Evolutionary conservation across 2,797 vertebrate species (phyloP).

Genomic region (Telmatherina bonti): DNA sequence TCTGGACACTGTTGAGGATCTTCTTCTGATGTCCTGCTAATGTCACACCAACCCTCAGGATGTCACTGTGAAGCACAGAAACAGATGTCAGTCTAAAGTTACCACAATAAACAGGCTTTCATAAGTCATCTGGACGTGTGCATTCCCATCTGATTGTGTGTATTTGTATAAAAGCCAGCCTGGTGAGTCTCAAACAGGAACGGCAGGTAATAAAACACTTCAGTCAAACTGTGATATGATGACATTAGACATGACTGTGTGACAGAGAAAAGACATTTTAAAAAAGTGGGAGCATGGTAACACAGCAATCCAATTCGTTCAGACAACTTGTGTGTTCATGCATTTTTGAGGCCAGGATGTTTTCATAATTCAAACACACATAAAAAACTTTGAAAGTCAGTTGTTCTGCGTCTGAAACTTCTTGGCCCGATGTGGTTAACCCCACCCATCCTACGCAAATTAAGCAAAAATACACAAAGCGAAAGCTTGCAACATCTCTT

Average conservation of each 20-base stretch:
- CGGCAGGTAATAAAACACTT: background rate
- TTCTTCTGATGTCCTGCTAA: constrained; percentile 99
- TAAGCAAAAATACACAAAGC: constrained; percentile 27
- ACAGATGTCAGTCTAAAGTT: constrained; percentile 38
- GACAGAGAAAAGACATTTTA: constrained; percentile 8
- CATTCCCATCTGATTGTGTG: constrained; percentile 1
- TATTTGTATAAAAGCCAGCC: constrained; percentile 1
- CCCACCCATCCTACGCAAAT: background rate
- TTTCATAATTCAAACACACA: constrained; percentile 1
- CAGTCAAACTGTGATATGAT: background rate
- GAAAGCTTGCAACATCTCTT: constrained; percentile 28
- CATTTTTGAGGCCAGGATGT: constrained; percentile 10
- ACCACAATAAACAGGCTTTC: constrained; percentile 16
- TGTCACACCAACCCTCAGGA: constrained; percentile 96
- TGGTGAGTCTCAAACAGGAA: background rate
- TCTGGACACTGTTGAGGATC: constrained; percentile 99
- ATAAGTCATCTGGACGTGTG: background rate
- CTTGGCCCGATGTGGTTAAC: constrained; percentile 26
- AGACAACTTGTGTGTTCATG: constrained; percentile 25
- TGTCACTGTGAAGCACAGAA: constrained; percentile 87
- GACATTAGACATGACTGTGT: background rate
- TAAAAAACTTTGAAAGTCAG: constrained; percentile 18
- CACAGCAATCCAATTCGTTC: constrained; percentile 15
- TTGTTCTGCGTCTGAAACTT: constrained; percentile 23
- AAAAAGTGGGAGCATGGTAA: constrained; percentile 26